Evolutionary conservation across 1,140 invertebrate species (phyloP), one percentile per base, ranked within the genome.

Genomic region (Manduca sexta): DNA sequence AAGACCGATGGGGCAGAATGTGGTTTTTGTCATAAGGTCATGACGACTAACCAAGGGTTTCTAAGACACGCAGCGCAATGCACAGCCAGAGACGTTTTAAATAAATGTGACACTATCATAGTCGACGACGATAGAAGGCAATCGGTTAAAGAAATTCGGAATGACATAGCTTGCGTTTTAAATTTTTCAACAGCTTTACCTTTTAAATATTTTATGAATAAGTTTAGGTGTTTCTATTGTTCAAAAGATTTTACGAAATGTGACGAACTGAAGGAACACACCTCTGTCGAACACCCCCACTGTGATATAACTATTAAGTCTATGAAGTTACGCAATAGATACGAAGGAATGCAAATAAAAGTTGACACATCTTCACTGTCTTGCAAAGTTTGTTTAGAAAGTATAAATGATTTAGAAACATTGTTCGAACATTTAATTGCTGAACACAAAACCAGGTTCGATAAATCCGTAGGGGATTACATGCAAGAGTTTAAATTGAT

Each of bases 201-300:
- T 0, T 83, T 83, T 43, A 83, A 83, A 37, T 71, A 60, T 45
- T 79, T 69, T 40, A 72, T 72, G 64, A 74, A 68, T 40, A 66
- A 53, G 33, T 79, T 80, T 38, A 56, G 73, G 35, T 83, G 74
- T 55, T 83, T 83, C 39, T 79, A 79, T 50, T 83, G 79, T 42
- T 52, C 71, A 0, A 71, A 68, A 64, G 69, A 77, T 52, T 83
- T 73, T 18, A 40, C 44, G 0, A 60, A 69, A 26, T 74, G 69
- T 14, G 62, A 74, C 15, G 45, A 55, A 34, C 46, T 83, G 1
- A 74, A 61, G 42, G 46, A 69, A n/a, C 79, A 83, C 38, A 71
- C 69, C 0, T 37, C 62, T 0, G 42, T 13, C 0, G 63, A 74
- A 34, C 79, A 83, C 46, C 66, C 71, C 1, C 30, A 62, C 13